Evolutionary conservation across 2,888 invertebrate species (phyloP).

Genomic region (Hymenopus coronatus): DNA sequence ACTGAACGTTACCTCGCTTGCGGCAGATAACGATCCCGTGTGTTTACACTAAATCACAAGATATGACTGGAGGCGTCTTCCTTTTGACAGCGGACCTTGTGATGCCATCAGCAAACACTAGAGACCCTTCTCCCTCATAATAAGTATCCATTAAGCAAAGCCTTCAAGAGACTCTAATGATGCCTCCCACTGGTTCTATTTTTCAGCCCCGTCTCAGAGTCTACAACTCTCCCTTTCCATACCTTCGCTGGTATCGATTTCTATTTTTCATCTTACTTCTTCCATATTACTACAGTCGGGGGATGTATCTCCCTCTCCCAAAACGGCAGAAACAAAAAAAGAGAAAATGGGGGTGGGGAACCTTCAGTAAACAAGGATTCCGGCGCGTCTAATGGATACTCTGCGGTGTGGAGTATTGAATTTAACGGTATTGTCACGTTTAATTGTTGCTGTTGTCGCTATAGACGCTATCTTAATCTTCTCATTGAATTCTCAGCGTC

Average conservation of each 20-base stretch:
- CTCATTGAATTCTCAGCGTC: background rate
- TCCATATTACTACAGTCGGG: background rate
- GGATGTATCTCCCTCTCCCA: background rate
- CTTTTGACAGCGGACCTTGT: background rate
- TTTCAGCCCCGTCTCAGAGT: background rate
- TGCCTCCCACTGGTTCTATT: background rate
- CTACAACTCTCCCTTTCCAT: background rate
- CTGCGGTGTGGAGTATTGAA: background rate
- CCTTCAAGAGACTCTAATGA: background rate
- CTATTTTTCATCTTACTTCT: background rate
- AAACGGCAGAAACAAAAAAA: background rate
- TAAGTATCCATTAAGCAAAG: background rate
- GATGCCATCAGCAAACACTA: background rate
- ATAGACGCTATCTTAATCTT: background rate
- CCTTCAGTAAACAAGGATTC: background rate
- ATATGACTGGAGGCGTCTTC: too few species aligned
- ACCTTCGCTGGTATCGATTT: background rate
- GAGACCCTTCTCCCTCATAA: background rate
- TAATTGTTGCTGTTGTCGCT: background rate
- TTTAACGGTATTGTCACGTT: background rate
- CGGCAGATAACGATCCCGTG: too few species aligned
- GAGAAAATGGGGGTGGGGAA: too few species aligned
- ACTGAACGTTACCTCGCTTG: too few species aligned
- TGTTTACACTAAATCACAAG: too few species aligned
- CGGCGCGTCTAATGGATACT: background rate